These are phyloP conservation scores for Piscicola geometra DNA, from an alignment of 2,888 invertebrate species.

Conservation along the genomic window DNA sequence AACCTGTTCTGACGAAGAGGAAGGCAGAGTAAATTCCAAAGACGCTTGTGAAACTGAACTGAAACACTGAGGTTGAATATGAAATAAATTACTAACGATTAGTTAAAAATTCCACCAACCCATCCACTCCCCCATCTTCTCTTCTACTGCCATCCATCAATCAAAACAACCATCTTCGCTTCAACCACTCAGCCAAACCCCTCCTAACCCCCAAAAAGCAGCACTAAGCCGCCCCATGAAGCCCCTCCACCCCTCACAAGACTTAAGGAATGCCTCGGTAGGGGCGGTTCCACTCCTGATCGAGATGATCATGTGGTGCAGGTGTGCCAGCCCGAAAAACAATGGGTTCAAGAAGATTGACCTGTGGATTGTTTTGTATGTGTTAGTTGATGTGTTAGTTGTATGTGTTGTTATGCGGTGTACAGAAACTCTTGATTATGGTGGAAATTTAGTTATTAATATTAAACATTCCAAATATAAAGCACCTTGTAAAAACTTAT, in stretches of 20 bases:
- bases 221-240: no score
- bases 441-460: no score
- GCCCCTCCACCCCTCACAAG: constrained; percentile 47
- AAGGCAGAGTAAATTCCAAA: constrained; percentile 94
- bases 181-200: no score
- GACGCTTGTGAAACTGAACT: constrained; percentile 81
- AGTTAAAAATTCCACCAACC: constrained; percentile 22
- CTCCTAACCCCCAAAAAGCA: no score
- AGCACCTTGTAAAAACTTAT: no score
- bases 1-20: constrained; percentile 78
- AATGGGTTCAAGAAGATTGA: constrained; percentile 80
- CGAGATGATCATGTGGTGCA: constrained; percentile 82
- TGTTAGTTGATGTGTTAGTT: no score
- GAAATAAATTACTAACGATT: no score
- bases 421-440: no score
- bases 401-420: no score
- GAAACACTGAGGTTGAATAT: constrained; percentile 66
- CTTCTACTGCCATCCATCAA: neutral
- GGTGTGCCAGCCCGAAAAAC: constrained; percentile 88
- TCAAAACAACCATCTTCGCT: no score
- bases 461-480: no score
- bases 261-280: constrained; percentile 48
- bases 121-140: constrained; percentile 31
- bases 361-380: no score
- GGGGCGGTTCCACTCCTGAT: constrained; percentile 56